Evolutionary conservation across 2,888 invertebrate species (phyloP).

Genomic region (Chelonus formosanus): DNA sequence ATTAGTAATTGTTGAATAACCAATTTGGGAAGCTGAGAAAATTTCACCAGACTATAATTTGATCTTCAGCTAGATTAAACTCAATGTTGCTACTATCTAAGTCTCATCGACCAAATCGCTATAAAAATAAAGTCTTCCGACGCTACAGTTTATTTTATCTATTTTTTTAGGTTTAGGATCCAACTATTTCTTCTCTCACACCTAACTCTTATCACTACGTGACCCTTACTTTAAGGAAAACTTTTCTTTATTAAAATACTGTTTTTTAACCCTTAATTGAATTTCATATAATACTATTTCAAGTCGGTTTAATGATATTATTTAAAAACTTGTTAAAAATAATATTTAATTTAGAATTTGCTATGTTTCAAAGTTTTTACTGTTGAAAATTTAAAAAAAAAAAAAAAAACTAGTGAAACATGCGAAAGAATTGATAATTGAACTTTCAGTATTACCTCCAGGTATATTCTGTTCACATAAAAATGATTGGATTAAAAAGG

Average conservation of each 20-base stretch:
- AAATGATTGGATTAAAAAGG: no score
- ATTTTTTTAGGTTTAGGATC: conserved; percentile 52
- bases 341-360: no score
- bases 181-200: conserved; percentile 40
- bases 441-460: not conserved
- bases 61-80: not conserved
- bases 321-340: no score
- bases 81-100: conserved; percentile 27
- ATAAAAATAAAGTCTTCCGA: conserved; percentile 53
- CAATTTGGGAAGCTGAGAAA: no score
- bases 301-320: no score
- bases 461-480: no score
- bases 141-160: conserved; percentile 54
- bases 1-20: no score
- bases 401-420: not conserved
- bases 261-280: no score
- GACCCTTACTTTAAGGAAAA: conserved; percentile 17
- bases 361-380: no score
- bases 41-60: not conserved
- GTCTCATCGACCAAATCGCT: conserved; percentile 49
- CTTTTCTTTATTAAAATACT: no score
- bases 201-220: conserved; percentile 30
- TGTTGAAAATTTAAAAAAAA: not conserved
- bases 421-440: not conserved
- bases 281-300: no score